Evolutionary conservation across 2,113 vertebrate species (phyloP).

Genomic region (Garra rufa): DNA sequence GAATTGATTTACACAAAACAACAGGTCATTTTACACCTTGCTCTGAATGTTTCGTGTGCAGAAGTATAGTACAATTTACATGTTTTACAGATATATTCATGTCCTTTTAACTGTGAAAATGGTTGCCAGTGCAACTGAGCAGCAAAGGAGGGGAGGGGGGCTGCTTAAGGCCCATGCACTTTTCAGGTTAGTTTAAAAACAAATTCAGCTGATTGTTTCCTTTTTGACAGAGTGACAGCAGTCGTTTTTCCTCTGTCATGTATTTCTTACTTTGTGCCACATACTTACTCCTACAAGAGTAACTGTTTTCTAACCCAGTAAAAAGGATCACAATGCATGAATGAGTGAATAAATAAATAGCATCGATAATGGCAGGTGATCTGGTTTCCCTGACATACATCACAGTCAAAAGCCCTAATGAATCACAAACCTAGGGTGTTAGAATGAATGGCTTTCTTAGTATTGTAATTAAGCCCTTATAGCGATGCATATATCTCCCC

Average conservation of each 20-base stretch:
- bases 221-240: slow-evolving; percentile 44
- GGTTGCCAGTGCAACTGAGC: slow-evolving; percentile 64
- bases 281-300: neutral
- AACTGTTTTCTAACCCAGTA: slow-evolving; percentile 3
- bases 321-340: neutral
- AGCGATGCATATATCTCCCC: slow-evolving; percentile 73
- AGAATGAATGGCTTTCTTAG: slow-evolving; percentile 77
- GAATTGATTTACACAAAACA: slow-evolving; percentile 67
- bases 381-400: slow-evolving; percentile 59
- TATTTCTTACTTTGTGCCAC: neutral
- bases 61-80: slow-evolving; percentile 71
- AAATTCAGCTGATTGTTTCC: slow-evolving; percentile 42
- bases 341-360: slow-evolving; percentile 6
- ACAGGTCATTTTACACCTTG: slow-evolving; percentile 51
- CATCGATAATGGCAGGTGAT: slow-evolving; percentile 35
- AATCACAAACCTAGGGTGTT: slow-evolving; percentile 64
- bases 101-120: slow-evolving; percentile 84
- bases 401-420: slow-evolving; percentile 61
- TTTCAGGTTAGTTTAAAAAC: slow-evolving; percentile 31
- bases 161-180: slow-evolving; percentile 52
- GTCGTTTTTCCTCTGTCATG: neutral
- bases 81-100: slow-evolving; percentile 69
- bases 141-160: slow-evolving; percentile 42
- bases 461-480: slow-evolving; percentile 77
- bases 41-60: neutral